Evolutionary conservation across 37 sponge, comb jelly and placozoan genomes (phyloP), one percentile per base, ranked within the genome.

Genomic region (Beroe forskalii): DNA sequence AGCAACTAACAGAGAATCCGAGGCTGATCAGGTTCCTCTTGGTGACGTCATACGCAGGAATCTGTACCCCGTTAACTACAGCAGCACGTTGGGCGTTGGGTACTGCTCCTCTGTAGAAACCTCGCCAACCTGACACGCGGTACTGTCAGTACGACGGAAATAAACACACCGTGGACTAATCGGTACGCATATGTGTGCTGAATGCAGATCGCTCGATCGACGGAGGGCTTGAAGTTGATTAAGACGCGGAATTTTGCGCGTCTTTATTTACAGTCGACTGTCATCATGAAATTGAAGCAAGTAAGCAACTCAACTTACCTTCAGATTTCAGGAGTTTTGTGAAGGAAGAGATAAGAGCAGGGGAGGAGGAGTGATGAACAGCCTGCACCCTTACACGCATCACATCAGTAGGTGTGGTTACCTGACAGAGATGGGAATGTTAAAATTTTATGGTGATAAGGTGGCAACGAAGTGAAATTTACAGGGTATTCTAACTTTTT

Each of bases 31-130:
- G 86, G 42, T 80, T 80, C 27, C 86, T 76, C 92, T 97, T 97
- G 69, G 75, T 93, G 92, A 94, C 91, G 89, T 97, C 98, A 72
- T 97, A 97, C 27, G 94, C 89, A 17, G 98, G 95, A 14, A 97
- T 90, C 25, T 96, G 92, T 8, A 97, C 98, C 0, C 96, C 98
- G 39, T 92, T 96, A 12, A 97, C 91, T 43, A 97, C 94, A 40
- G 96, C 94, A 20, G 98, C 98, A 41, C 98, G 55, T 55, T 97
- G 96, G 2, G 95, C 90, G 41, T 95, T 97, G 0, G 98, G 98
- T 0, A 91, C 93, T 61, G 96, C 98, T 40, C 98, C 98, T 96
- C 86, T 80, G 86, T 80, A 80, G 0, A 80, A 35, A 1, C 86
- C 86, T 0, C 55, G 44, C 55, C 28, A 23, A 80, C 86, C 86